phyloP scores from a whole-genome alignment of 2,113 vertebrate genomes.

The Pelusios castaneus region DNA sequence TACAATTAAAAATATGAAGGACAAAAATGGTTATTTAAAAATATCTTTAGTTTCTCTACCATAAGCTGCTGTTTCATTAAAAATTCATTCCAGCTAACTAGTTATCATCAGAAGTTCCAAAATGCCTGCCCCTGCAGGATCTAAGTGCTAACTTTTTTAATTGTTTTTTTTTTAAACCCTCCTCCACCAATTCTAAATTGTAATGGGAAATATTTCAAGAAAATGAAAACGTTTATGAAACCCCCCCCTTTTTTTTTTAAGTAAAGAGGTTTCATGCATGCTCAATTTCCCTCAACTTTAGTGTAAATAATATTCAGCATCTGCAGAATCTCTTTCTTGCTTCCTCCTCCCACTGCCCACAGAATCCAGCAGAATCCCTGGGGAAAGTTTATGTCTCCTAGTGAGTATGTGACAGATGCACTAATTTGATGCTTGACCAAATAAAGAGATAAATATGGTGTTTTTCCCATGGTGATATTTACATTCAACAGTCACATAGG shows the following conservation, averaged over 20 bases:
- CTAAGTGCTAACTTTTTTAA: background rate
- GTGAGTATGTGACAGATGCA: background rate
- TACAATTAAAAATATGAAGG: background rate
- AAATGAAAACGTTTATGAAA: background rate
- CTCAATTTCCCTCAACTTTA: background rate
- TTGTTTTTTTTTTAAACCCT: background rate
- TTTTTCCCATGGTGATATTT: slow-evolving; percentile 2
- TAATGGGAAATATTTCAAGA: background rate
- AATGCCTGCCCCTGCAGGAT: background rate
- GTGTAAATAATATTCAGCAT: background rate
- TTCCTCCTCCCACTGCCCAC: background rate
- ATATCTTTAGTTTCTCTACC: background rate
- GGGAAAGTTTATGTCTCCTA: background rate
- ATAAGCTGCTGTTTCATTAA: background rate
- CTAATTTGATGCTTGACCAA: background rate
- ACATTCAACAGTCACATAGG: background rate
- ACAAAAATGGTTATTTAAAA: background rate
- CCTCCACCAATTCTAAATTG: background rate
- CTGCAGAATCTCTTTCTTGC: background rate
- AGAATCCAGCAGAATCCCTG: background rate
- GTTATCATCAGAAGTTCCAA: background rate
- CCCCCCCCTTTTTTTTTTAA: background rate
- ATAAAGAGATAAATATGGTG: background rate
- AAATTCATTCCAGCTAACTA: background rate
- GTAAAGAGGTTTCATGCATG: background rate